Conservation (phyloP, 2,113 vertebrate genomes). For the Bubalus kerabau region DNA sequence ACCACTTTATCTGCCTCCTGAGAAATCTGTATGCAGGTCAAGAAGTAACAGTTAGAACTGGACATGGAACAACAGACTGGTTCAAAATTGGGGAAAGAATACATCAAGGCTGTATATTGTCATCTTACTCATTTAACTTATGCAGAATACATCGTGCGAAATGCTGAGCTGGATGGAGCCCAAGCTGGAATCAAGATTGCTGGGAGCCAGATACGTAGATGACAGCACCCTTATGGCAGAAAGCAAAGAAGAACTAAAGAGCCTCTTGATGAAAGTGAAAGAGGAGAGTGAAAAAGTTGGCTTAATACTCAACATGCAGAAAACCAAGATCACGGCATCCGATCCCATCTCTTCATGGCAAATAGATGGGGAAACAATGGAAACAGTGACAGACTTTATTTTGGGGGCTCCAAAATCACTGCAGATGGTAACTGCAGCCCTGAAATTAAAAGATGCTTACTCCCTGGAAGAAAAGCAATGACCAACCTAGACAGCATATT, state of each 20-base stretch:
- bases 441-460: background rate
- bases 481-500: background rate
- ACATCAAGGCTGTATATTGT: background rate
- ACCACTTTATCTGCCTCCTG: background rate
- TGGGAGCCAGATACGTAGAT: background rate
- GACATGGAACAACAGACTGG: background rate
- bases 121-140: background rate
- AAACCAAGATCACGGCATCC: background rate
- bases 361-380: background rate
- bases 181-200: background rate
- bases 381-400: background rate
- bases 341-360: background rate
- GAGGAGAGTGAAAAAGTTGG: background rate
- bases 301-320: background rate
- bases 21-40: background rate
- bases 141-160: background rate
- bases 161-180: fast-evolving
- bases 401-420: background rate
- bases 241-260: background rate
- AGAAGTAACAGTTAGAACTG: background rate
- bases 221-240: background rate
- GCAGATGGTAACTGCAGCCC: background rate
- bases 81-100: background rate
- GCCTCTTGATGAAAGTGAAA: background rate
- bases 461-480: background rate